These are phyloP conservation scores for Psittacus erithacus DNA, from an alignment of 2,113 vertebrate species.

Conservation along the genomic window DNA sequence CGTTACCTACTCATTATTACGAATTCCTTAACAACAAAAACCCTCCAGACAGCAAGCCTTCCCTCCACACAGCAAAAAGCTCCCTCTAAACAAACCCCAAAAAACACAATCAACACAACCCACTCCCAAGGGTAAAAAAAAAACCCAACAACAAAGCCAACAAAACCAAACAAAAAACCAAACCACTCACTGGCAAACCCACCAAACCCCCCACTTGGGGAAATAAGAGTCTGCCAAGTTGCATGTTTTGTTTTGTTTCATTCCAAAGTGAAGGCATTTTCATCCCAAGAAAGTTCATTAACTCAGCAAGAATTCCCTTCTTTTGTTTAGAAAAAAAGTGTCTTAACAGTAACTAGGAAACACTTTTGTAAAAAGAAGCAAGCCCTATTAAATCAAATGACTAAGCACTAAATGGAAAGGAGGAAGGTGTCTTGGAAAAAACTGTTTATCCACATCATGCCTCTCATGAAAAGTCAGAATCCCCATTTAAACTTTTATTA, in stretches of 20 bases:
- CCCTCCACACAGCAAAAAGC: neutral
- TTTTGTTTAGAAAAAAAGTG: neutral
- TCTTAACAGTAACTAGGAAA: neutral
- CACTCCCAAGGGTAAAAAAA: neutral
- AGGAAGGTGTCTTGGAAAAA: neutral
- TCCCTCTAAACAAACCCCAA: neutral
- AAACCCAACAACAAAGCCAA: accelerated
- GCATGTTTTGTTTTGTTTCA: neutral
- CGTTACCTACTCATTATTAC: neutral
- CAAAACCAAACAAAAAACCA: neutral
- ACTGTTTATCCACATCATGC: neutral
- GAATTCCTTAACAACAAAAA: neutral
- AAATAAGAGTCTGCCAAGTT: neutral
- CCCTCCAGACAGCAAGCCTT: neutral
- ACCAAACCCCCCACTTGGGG: neutral
- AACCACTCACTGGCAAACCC: neutral
- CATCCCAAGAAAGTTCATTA: neutral
- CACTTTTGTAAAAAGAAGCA: neutral
- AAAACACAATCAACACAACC: neutral
- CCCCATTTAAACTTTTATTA: neutral
- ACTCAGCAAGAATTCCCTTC: neutral
- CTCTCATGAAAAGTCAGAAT: neutral
- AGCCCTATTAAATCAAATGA: neutral
- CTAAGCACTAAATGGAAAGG: neutral
- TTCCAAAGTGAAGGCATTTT: neutral